Conservation (phyloP, 2,888 invertebrate species). For the Chymomyza amoena region DNA sequence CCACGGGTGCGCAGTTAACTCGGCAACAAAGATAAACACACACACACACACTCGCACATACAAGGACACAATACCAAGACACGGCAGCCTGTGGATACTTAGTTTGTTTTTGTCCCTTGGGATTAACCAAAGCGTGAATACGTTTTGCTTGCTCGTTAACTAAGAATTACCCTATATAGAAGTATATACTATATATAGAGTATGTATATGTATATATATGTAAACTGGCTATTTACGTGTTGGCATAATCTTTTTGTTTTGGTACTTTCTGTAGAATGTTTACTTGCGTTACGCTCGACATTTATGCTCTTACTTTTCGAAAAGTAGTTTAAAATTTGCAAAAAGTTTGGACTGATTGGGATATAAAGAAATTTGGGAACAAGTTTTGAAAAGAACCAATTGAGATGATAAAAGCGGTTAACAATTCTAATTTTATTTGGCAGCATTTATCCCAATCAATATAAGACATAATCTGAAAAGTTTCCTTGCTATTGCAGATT, state of each 20-base stretch:
- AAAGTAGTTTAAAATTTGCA: background rate
- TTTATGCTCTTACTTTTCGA: background rate
- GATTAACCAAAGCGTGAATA: slow-evolving; percentile 63
- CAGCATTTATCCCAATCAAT: too few species aligned
- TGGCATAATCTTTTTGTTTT: background rate
- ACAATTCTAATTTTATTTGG: too few species aligned
- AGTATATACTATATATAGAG: slow-evolving; percentile 8
- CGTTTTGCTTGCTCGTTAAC: slow-evolving; percentile 69
- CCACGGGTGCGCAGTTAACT: background rate
- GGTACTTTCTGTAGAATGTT: background rate
- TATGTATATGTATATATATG: slow-evolving; percentile 8
- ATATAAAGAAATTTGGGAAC: too few species aligned
- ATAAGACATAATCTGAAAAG: too few species aligned
- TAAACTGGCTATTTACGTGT: slow-evolving; percentile 10
- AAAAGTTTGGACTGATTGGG: background rate
- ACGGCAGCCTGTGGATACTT: background rate
- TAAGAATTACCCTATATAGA: slow-evolving; percentile 59
- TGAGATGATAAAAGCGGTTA: too few species aligned
- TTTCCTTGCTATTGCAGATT: too few species aligned
- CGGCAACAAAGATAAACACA: slow-evolving; percentile 34
- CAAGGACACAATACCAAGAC: background rate
- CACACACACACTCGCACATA: slow-evolving; percentile 22
- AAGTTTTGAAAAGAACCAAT: too few species aligned
- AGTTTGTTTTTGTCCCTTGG: slow-evolving; percentile 38
- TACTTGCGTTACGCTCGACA: background rate